These are phyloP conservation scores for Stenichneumon culpator DNA, from an alignment of 2,888 invertebrate species.

Conservation along the genomic window DNA sequence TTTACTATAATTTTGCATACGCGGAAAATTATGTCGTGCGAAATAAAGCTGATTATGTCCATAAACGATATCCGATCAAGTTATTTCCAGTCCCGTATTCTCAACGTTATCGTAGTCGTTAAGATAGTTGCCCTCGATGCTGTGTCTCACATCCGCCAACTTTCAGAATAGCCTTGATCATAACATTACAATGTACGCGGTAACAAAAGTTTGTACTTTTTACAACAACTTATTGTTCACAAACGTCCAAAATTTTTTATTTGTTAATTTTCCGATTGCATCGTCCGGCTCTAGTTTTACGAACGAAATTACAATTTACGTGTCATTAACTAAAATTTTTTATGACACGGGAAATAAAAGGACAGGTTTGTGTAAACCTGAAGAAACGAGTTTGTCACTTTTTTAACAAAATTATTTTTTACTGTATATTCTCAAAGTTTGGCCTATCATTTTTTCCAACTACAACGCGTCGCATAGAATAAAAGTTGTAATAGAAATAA, in stretches of 20 bases:
- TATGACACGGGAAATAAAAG: too few species aligned
- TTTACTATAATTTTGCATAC: background rate
- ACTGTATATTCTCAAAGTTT: background rate
- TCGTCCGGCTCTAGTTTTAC: too few species aligned
- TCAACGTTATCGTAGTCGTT: conserved; percentile 8
- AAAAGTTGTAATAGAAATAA: background rate
- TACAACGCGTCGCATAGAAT: background rate
- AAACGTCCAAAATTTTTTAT: too few species aligned
- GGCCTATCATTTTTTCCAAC: background rate
- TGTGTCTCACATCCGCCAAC: background rate
- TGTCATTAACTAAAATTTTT: too few species aligned
- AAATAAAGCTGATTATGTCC: background rate
- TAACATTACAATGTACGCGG: background rate
- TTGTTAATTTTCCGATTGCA: too few species aligned
- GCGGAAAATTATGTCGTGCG: background rate
- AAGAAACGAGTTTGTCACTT: too few species aligned
- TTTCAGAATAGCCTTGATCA: background rate
- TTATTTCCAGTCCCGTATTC: conserved; percentile 1
- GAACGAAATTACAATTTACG: too few species aligned
- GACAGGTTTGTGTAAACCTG: too few species aligned
- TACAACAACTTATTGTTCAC: too few species aligned
- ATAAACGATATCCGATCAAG: background rate
- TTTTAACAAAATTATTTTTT: too few species aligned
- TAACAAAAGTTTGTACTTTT: too few species aligned
- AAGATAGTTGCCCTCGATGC: background rate